A percentile compares a stretch with the other conserved stretches of the same genome.
Conservation (phyloP, 1,140 invertebrate genomes). For the Cotesia chilonis region DNA sequence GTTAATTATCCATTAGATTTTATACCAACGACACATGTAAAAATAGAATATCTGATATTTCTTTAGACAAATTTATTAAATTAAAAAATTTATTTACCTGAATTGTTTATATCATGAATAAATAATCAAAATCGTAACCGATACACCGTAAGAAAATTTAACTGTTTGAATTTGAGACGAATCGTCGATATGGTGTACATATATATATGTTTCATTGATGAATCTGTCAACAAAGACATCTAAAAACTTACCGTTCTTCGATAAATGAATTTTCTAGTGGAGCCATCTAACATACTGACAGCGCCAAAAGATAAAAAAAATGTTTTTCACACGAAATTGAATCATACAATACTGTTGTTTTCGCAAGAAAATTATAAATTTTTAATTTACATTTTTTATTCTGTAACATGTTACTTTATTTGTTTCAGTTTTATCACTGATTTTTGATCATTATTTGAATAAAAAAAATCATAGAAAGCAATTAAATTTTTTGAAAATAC, state of each 20-base stretch:
- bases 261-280: constrained; percentile 8
- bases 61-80: constrained; percentile 6
- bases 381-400: background rate
- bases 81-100: constrained; percentile 9
- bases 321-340: background rate
- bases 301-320: background rate
- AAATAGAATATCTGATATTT: too few relatives aligned
- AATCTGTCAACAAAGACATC: background rate
- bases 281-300: background rate
- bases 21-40: constrained; percentile 8
- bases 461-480: background rate
- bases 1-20: constrained; percentile 1
- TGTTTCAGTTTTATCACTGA: too few relatives aligned
- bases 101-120: background rate
- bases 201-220: constrained; percentile 1
- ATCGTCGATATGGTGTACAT: background rate
- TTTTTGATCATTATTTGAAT: background rate
- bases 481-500: background rate
- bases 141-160: background rate
- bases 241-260: constrained; percentile 11
- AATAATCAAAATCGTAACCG: constrained; percentile 1
- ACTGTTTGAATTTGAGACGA: background rate
- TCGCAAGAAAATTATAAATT: background rate
- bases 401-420: too few relatives aligned
- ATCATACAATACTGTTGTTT: background rate